Evolutionary conservation across 2,113 vertebrate genomes (phyloP), one percentile per base, ranked within the genome.

Genomic region (Sapajus apella): DNA sequence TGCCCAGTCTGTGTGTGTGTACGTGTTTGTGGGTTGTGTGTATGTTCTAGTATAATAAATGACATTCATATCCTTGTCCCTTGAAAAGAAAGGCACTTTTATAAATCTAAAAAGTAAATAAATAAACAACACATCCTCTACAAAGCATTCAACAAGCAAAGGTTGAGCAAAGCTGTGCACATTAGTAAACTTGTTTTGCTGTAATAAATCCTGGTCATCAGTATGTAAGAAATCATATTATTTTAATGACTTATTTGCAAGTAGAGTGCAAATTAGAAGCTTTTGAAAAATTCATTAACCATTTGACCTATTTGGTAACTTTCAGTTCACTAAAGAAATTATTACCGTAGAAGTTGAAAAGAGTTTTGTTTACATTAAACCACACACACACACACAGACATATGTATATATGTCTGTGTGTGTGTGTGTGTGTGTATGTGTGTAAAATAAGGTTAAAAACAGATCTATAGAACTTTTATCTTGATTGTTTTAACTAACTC

Each of bases 201-300:
- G 9, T 23, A 84, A 87, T 66, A 86, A 75, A 79, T 82, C 30
- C 68, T 58, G 4, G 7, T 50, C 45, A 72, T 52, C 64, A 11
- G 50, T 73, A 94, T 52, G 61, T 4, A 88, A 90, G 25, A 12
- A 75, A 83, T 61, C 32, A 40, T 68, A 68, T n/a, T 37, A 3
- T 73, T 87, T 92, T 91, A 95, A 85, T 81, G 70, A 97, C 79
- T 93, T 90, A 61, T 27, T 8, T 89, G 45, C 32, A 56, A 76
- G 40, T 61, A 37, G 20, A 97, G 23, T 87, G 23, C 11, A 86
- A 87, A 77, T 90, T 81, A 73, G 82, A 95, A 95, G 11, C 11
- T 90, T 96, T 96, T 93, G 35, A 92, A 72, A 73, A 61, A 95
- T 84, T 93, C 66, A 80, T 94, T 94, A 87, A 96, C 40, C 43